These are phyloP conservation scores for Ethmia dodecea DNA, from an alignment of 2,888 invertebrate genomes.

Conservation along the genomic window DNA sequence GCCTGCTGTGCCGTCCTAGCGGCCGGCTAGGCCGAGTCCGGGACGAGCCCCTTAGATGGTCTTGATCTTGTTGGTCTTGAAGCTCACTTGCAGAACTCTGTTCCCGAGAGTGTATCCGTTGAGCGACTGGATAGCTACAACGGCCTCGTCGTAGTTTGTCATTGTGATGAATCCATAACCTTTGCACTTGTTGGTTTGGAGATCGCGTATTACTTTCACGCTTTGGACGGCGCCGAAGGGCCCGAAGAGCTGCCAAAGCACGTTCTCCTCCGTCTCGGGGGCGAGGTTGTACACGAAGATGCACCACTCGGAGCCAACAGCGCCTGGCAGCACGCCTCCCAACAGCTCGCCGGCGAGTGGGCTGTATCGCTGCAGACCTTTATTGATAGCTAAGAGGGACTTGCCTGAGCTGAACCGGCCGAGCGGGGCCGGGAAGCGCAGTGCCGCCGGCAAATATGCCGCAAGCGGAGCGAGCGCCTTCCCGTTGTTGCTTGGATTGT, in stretches of 20 bases:
- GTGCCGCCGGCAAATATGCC: slow-evolving; percentile 88
- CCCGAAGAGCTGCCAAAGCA: slow-evolving; percentile 97
- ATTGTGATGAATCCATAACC: slow-evolving; percentile 97
- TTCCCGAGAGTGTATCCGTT: slow-evolving; percentile 95
- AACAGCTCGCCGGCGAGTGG: slow-evolving; percentile 91
- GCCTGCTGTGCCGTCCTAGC: slow-evolving; percentile 75
- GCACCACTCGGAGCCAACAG: slow-evolving; percentile 88
- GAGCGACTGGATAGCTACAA: slow-evolving; percentile 93
- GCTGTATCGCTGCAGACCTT: slow-evolving; percentile 86
- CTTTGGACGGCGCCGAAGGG: slow-evolving; percentile 96
- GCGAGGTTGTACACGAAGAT: slow-evolving; percentile 98
- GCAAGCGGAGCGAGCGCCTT: slow-evolving; percentile 90
- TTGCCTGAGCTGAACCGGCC: slow-evolving; percentile 91
- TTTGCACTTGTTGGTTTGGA: slow-evolving; percentile 95
- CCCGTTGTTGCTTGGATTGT: slow-evolving; percentile 92
- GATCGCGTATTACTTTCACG: slow-evolving; percentile 94
- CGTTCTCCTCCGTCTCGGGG: slow-evolving; percentile 96
- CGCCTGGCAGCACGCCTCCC: slow-evolving; percentile 87
- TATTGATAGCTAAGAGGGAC: slow-evolving; percentile 92
- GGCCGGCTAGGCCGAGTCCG: slow-evolving; percentile 57
- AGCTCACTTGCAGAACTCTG: slow-evolving; percentile 94
- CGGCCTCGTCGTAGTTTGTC: slow-evolving; percentile 96
- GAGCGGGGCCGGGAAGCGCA: slow-evolving; percentile 79
- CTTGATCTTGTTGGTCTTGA: slow-evolving; percentile 91
- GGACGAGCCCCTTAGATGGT: slow-evolving; percentile 77